A percentile compares a stretch with the other conserved stretches of the same genome.
phyloP scores from a whole-genome alignment of 2,797 vertebrate species.

The Epinephelus awoara region DNA sequence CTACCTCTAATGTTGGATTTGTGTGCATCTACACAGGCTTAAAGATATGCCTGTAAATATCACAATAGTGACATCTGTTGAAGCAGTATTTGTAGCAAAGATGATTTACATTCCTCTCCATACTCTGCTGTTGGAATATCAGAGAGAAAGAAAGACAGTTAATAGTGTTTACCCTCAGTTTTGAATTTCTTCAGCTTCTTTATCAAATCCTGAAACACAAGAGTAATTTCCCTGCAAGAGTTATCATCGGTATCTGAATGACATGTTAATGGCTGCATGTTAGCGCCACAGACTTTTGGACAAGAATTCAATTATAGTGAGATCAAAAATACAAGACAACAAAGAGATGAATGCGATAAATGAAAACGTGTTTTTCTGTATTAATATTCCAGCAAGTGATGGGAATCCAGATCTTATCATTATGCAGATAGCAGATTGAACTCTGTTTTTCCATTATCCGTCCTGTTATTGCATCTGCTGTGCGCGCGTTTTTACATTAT shows the following conservation, averaged over 20 bases:
- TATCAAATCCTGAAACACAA: conserved; percentile 11
- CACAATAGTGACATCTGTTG: neutral
- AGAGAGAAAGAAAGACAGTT: neutral
- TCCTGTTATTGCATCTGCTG: conserved; percentile 5
- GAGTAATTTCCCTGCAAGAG: conserved; percentile 27
- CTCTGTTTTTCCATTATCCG: conserved; percentile 29
- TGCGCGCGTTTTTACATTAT: conserved; percentile 27
- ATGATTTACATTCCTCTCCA: conserved; percentile 6
- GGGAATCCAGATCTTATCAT: conserved; percentile 35
- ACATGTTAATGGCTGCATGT: conserved; percentile 30
- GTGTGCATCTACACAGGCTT: neutral
- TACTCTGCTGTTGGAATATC: neutral
- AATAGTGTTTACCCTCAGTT: neutral
- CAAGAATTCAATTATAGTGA: conserved; percentile 48
- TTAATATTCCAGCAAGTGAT: conserved; percentile 38
- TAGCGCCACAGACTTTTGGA: neutral
- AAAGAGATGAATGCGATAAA: conserved; percentile 27
- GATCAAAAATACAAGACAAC: conserved; percentile 38
- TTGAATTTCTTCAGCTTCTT: conserved; percentile 13
- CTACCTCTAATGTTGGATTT: neutral
- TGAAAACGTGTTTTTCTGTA: conserved; percentile 9
- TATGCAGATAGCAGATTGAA: conserved; percentile 14
- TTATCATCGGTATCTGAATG: neutral
- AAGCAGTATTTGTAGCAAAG: conserved; percentile 1
- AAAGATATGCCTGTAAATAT: neutral